Conservation (phyloP, 2,888 invertebrate species). For the Heteromyza rotundicornis region DNA sequence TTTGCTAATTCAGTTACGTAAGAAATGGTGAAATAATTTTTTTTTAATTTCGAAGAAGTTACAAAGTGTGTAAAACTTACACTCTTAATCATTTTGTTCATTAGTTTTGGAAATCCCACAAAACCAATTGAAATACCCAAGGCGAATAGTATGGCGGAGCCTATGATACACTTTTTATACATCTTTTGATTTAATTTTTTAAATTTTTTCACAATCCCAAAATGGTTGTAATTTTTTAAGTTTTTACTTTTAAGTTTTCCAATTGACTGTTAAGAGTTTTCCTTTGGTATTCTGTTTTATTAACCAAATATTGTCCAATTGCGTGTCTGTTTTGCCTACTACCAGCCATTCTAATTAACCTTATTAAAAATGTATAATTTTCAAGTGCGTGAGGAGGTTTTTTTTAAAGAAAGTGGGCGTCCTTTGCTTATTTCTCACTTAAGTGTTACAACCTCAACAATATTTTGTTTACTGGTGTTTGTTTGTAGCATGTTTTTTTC, state of each 20-base stretch:
- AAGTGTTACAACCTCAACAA: no score
- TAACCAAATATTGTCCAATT: no score
- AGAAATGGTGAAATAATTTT: no score
- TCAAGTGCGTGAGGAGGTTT: no score
- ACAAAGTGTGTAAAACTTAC: conserved; percentile 66
- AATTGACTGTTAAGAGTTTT: not conserved
- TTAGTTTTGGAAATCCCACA: conserved; percentile 70
- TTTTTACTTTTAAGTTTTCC: not conserved
- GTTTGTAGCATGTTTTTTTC: no score
- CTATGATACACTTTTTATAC: conserved; percentile 63
- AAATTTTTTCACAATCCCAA: not conserved
- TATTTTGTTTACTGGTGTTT: no score
- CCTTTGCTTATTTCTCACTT: no score
- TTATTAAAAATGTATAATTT: no score
- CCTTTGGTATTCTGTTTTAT: not conserved
- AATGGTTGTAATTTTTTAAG: not conserved
- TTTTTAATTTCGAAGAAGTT: conserved; percentile 28
- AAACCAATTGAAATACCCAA: conserved; percentile 73
- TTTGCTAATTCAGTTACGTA: conserved; percentile 31
- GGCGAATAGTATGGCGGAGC: conserved; percentile 65
- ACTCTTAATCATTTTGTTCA: conserved; percentile 70
- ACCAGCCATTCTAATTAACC: no score
- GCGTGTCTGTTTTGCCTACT: no score
- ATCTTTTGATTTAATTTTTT: conserved; percentile 31
- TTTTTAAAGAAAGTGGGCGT: no score